Evolutionary conservation across 1,140 invertebrate genomes (phyloP).

Genomic region (Archegozetes longisetosus): DNA sequence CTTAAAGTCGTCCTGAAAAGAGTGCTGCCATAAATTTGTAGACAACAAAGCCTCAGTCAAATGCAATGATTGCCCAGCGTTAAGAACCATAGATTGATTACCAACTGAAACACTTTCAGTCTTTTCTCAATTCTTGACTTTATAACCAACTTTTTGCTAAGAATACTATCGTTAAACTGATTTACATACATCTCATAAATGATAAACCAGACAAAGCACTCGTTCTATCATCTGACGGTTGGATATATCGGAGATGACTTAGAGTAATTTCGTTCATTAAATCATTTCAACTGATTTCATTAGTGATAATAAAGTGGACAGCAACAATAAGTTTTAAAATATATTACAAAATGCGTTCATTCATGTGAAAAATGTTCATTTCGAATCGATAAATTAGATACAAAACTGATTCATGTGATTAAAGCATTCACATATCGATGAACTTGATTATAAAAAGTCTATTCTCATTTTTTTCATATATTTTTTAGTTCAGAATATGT

Average conservation of each 20-base stretch:
- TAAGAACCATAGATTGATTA: conserved; percentile 5
- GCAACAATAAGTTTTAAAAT: conserved; percentile 38
- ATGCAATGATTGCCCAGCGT: background rate
- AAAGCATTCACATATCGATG: conserved; percentile 51
- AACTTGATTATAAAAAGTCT: conserved; percentile 40
- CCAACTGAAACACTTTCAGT: background rate
- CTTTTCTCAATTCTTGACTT: conserved; percentile 16
- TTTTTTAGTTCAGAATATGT: too few relatives aligned
- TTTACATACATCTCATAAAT: conserved; percentile 27
- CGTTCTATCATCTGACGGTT: conserved; percentile 45
- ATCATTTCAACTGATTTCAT: conserved; percentile 66
- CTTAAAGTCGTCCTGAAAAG: conserved; percentile 27
- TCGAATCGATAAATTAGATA: conserved; percentile 86
- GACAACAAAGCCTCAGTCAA: background rate
- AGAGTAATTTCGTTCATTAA: conserved; percentile 62
- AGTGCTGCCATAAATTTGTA: conserved; percentile 22
- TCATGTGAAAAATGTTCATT: conserved; percentile 62
- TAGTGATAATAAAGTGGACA: conserved; percentile 31
- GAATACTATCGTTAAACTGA: conserved; percentile 23
- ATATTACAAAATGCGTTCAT: conserved; percentile 42
- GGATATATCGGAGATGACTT: conserved; percentile 40
- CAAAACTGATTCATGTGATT: conserved; percentile 61
- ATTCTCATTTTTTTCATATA: conserved; percentile 73
- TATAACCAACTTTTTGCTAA: conserved; percentile 32
- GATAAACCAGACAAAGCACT: conserved; percentile 29